phyloP scores from a whole-genome alignment of 2,113 vertebrate genomes.

The Heterocephalus glaber region DNA sequence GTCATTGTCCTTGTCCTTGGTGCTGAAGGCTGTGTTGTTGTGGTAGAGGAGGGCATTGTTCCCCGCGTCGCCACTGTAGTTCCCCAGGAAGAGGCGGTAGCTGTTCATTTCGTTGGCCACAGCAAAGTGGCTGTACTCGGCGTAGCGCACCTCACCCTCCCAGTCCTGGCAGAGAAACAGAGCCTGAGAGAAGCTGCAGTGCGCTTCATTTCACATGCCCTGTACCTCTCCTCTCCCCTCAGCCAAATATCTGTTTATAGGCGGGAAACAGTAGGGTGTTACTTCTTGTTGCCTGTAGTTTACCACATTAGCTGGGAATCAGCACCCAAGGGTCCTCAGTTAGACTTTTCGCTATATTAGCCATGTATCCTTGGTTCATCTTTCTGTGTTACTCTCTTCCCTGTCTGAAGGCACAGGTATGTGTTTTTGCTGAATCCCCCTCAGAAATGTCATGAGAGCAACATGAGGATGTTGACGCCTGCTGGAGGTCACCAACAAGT shows the following conservation, averaged over 20 bases:
- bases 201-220: accelerated
- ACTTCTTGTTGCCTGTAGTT: not conserved
- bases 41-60: slow-evolving; percentile 94
- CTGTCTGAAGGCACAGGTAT: not conserved
- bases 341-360: not conserved
- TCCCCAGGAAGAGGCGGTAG: slow-evolving; percentile 93
- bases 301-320: not conserved
- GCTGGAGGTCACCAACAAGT: not conserved
- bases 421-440: not conserved
- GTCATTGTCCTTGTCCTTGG: slow-evolving; percentile 97
- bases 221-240: accelerated
- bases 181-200: not conserved
- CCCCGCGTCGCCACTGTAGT: slow-evolving; percentile 92
- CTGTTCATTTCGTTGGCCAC: slow-evolving; percentile 94
- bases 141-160: slow-evolving; percentile 90
- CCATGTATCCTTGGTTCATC: not conserved
- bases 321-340: not conserved
- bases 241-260: accelerated
- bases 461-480: not conserved
- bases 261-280: not conserved
- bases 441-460: not conserved
- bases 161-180: slow-evolving; percentile 90
- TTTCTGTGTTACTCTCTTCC: not conserved
- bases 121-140: slow-evolving; percentile 92
- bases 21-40: slow-evolving; percentile 99